These are phyloP conservation scores for Notospermus geniculatus DNA, from an alignment of 1,140 invertebrate genomes.

Conservation along the genomic window DNA sequence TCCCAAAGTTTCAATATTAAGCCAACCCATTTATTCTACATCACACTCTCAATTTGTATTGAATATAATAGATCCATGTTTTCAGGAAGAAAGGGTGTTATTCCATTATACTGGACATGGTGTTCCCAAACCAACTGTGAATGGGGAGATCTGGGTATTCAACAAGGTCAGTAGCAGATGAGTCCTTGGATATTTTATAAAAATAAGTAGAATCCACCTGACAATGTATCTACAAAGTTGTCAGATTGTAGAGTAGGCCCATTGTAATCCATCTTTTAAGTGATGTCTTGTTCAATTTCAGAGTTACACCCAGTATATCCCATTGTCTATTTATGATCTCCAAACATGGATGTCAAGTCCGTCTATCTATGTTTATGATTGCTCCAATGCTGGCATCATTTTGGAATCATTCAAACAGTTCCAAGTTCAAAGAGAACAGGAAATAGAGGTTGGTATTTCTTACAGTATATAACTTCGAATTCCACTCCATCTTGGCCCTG, in stretches of 20 bases:
- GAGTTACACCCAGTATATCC: conserved; percentile 98
- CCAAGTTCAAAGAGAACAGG: conserved; percentile 85
- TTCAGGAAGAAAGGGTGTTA: conserved; percentile 89
- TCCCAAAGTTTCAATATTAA: no score
- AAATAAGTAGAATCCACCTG: background rate
- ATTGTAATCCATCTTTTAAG: no score
- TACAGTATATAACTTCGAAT: no score
- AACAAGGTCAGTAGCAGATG: conserved; percentile 71
- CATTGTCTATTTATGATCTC: conserved; percentile 94
- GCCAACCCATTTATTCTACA: no score
- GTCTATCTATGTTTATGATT: conserved; percentile 99
- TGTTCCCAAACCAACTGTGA: conserved; percentile 94
- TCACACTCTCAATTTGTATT: no score
- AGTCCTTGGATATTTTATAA: background rate
- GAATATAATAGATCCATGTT: conserved; percentile 13
- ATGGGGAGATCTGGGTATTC: conserved; percentile 99
- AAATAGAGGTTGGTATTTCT: conserved; percentile 59
- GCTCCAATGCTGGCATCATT: conserved; percentile 96
- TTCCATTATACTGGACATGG: conserved; percentile 99
- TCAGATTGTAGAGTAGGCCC: no score
- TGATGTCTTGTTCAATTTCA: conserved; percentile 51
- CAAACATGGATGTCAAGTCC: conserved; percentile 99
- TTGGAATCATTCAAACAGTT: conserved; percentile 90
- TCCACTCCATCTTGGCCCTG: no score
- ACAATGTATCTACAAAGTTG: no score